These are phyloP conservation scores for Merops nubicus DNA, from an alignment of 2,113 vertebrate genomes.

Conservation along the genomic window DNA sequence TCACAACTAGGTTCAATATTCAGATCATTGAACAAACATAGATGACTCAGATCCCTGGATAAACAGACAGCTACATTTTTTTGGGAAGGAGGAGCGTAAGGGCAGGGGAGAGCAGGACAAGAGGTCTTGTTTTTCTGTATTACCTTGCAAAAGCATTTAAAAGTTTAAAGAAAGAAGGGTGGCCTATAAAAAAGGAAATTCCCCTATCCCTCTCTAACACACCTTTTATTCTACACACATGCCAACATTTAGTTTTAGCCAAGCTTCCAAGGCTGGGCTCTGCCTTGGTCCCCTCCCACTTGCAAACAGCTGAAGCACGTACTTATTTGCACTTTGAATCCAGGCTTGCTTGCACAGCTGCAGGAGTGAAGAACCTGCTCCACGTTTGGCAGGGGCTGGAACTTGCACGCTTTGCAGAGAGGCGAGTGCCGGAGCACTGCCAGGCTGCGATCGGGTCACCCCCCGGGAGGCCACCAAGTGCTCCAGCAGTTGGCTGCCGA, in stretches of 20 bases:
- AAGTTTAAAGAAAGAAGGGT: neutral
- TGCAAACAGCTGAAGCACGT: neutral
- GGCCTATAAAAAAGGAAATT: neutral
- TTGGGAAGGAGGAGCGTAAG: neutral
- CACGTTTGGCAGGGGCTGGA: neutral
- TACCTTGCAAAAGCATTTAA: neutral
- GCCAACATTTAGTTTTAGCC: neutral
- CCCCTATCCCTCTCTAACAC: neutral
- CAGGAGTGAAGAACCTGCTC: neutral
- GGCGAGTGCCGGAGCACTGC: neutral
- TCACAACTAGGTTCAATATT: neutral
- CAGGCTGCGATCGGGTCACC: neutral
- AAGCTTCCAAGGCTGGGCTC: neutral
- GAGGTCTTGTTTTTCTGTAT: neutral
- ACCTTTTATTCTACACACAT: neutral
- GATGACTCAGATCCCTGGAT: neutral
- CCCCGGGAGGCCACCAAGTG: neutral
- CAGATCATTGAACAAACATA: neutral
- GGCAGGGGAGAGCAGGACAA: rapidly evolving
- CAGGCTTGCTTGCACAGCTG: conserved; percentile 48
- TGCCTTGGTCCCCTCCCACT: neutral
- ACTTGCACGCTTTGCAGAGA: neutral
- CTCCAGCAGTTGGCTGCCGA: neutral
- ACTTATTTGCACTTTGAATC: conserved; percentile 10
- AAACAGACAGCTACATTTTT: neutral